Evolutionary conservation across 2,113 vertebrate species (phyloP), one percentile per base, ranked within the genome.

Genomic region (Xiphophorus maculatus): DNA sequence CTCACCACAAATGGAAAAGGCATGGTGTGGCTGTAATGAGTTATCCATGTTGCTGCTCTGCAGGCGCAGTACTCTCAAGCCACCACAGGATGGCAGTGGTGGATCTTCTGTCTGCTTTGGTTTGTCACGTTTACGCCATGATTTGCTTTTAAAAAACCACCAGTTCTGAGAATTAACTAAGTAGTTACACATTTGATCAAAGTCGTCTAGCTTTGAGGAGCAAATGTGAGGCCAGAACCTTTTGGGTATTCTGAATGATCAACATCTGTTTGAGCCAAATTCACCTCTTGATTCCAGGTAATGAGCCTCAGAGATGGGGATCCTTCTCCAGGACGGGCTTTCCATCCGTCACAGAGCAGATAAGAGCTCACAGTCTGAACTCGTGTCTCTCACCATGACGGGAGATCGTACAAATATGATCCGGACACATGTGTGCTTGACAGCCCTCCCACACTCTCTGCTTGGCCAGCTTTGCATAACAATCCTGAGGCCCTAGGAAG

Each of bases 401-500:
- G 74, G 69, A 88, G 77, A 76, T 73, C 71, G 76, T 89, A 82
- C 77, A 83, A 79, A 82, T 83, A 81, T 83, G 69, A 87, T 85
- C 70, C 77, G 81, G 83, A 88, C 81, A 87, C 85, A 91, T 91
- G 76, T 90, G 87, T 65, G 76, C 88, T 74, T 68, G 40, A 91
- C 85, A 89, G 81, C 85, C 88, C 90, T 89, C 91, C 88, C 87
- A 90, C 90, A 91, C 85, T 90, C 84, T 79, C 83, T 74, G 79
- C 87, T 82, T 77, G 84, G 87, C 89, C 84, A 91, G 86, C 87
- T 92, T 94, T 91, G 91, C 90, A 92, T 93, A 91, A 94, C 90
- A 93, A 95, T 94, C 84, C 86, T 69, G 86, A 87, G 88, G 86
- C 88, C 76, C 82, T 80, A 67, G 81, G 83, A 88, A 89, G 87